Evolutionary conservation across 2,888 invertebrate genomes (phyloP), one percentile per base, ranked within the genome.

Genomic region (Erebia palarica): DNA sequence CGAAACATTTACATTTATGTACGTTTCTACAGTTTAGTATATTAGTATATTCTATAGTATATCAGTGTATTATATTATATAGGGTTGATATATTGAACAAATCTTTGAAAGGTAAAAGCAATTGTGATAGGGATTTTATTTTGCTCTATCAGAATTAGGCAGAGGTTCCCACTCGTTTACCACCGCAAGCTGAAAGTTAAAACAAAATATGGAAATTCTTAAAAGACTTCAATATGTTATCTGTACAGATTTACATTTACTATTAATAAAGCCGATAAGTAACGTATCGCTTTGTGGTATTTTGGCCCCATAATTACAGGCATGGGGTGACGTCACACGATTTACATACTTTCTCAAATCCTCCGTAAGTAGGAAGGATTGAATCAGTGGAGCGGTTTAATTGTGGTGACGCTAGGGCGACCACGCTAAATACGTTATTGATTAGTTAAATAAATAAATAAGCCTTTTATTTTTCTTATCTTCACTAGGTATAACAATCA

Each of bases 321-420:
- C 49, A 65, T 16, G 49, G 47, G 57, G 55, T 61, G 47, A 42
- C 68, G 66, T 55, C 60, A 64, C 59, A 58, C 27, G 68, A 69
- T 68, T 73, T 60, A 68, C 70, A 70, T 70, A 69, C 70, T 75
- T 71, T 75, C 72, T 57, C 69, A 55, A 71, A 71, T 73, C 57
- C 70, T 69, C 73, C 63, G 69, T 73, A 74, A 73, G 70, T 71
- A 69, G 74, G 68, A 63, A 69, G 75, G 73, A 71, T 75, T 65
- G 75, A 70, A 80, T 80, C 79, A 78, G 78, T 69, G 73, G 78
- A 78, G 78, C 67, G 75, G 78, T 79, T 81, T 79, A 80, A 81
- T 82, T 81, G 80, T 75, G 77, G 59, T 73, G 77, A 27, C 72
- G 71, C 63, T 18, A 10, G 10, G n/a, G 51, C 14, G 1, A 53